Base-by-base conservation (phyloP, 2,888 invertebrate genomes). In the Ormia ochracea region DNA sequence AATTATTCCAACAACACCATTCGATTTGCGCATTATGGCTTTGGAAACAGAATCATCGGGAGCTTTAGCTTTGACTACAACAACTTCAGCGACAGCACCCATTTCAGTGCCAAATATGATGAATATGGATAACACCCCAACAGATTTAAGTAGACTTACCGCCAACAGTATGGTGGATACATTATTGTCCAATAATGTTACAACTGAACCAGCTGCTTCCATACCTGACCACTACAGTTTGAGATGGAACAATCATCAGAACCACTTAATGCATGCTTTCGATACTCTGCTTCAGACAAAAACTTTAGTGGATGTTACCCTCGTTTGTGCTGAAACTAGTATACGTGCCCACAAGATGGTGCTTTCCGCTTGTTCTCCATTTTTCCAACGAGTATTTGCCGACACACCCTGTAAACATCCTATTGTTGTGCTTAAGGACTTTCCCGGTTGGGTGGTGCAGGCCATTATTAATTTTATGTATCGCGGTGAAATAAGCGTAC, bases 321-420 rank as follows among this genome's bases (percentile, higher is more conserved):
- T 97, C 82, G 96, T 97, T 52, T 96, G 96, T 89, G 94, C 95
- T 81, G 96, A 96, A 87, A 93, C 94, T 73, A 94, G 94, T 82
- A 94, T 97, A 82, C 93, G 95, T 84, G 97, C 97, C 54, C 97
- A 97, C 91, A 96, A 96, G 89, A 95, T 97, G 86, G 95, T 97
- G 72, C 93, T 97, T 56, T 96, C 96, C 83, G 96, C 96, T 65
- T 94, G 92, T 91, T 96, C 96, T 86, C 96, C 96, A 23, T 95
- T 96, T 88, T 97, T 97, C 90, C 94, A 96, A 86, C 92, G 94
- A 86, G 95, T 97, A 88, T 96, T 97, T 89, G 93, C 94, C 85
- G 96, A 97, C 88, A 96, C 96, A 86, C 96, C 96, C 69, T 96
- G 96, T 92, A 96, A 96, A 89, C 97, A 97, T 89, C 97, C 97